Percentiles rank a stretch among this genome's conserved stretches.
Evolutionary conservation across 1,140 invertebrate species (phyloP).

Genomic region (Trachelipus rathkii): DNA sequence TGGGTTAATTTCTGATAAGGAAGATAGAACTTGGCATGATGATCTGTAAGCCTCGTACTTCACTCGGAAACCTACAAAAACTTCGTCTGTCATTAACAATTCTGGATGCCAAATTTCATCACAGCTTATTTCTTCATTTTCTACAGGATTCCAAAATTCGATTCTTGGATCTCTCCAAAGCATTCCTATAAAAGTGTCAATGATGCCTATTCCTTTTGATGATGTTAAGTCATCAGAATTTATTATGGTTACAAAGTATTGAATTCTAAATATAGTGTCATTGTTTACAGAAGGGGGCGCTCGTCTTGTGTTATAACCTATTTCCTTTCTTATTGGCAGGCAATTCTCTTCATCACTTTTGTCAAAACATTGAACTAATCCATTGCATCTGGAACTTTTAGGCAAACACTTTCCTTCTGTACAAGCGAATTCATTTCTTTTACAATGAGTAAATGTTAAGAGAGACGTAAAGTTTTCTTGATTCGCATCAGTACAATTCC

Average conservation of each 20-base stretch:
- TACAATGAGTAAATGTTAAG: constrained; percentile 16
- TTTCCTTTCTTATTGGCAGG: constrained; percentile 2
- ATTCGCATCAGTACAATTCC: too few species aligned
- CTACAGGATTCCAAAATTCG: background rate
- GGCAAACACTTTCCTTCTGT: constrained; percentile 21
- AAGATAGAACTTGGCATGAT: too few species aligned
- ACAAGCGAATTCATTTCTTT: background rate
- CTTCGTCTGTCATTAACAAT: too few species aligned
- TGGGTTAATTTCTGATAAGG: too few species aligned
- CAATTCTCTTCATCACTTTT: constrained; percentile 21
- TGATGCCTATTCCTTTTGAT: background rate
- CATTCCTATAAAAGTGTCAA: background rate
- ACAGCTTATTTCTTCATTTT: background rate
- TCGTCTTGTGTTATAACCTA: background rate
- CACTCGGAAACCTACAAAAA: too few species aligned
- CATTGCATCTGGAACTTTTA: constrained; percentile 7
- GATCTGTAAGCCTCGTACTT: too few species aligned
- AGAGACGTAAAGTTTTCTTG: too few species aligned
- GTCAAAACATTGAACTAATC: constrained; percentile 1
- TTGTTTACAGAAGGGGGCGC: background rate
- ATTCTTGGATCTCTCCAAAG: background rate
- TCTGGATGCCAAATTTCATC: constrained; percentile 17
- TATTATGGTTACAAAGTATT: background rate
- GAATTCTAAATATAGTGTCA: background rate
- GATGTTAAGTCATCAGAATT: background rate